Base-by-base conservation (phyloP, 2,113 vertebrate genomes). In the Nestor notabilis region DNA sequence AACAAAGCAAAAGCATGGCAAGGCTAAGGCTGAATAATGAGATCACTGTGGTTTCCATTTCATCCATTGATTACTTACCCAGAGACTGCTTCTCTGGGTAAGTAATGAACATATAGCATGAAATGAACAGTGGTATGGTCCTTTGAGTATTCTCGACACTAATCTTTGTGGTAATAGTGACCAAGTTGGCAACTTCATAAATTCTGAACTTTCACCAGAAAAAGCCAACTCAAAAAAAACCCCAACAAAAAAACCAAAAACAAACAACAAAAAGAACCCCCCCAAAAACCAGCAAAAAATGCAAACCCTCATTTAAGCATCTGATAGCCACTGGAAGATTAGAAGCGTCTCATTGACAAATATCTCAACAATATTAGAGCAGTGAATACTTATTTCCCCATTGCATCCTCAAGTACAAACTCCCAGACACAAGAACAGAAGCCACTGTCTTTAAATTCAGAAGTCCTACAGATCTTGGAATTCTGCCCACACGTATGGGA, bases 11-110 rank as follows among this genome's bases (percentile, higher is more conserved):
- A 95, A 89, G 35, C 37, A 20, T 41, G 55, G 25, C 23, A 78
- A 86, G 50, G 31, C 58, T 68, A 68, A 91, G 41, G 50, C 37
- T 83, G n/a, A 77, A 64, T 71, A 85, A 81, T 58, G n/a, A 95
- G 95, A 50, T 69, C 79, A 66, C n/a, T 58, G 46, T 46, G 3
- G 0, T 87, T 95, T 81, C 60, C 21, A 83, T 91, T 77, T 79
- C 12, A 55, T 56, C 55, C 39, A 68, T 19, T 83, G 82, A 88
- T 91, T 94, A 68, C 79, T 90, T 75, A 77, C 60, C 55, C 89
- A 95, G 89, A 82, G 89, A 76, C 68, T 81, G 74, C 71, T 94
- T 95, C 79, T 93, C 82, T 61, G 52, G 49, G 12, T n/a, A n/a
- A n/a, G n/a, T n/a, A 88, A 83, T 10, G 39, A 50, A 41, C 9